phyloP scores from a whole-genome alignment of 1,140 invertebrate species.

The Eriosoma lanigerum region DNA sequence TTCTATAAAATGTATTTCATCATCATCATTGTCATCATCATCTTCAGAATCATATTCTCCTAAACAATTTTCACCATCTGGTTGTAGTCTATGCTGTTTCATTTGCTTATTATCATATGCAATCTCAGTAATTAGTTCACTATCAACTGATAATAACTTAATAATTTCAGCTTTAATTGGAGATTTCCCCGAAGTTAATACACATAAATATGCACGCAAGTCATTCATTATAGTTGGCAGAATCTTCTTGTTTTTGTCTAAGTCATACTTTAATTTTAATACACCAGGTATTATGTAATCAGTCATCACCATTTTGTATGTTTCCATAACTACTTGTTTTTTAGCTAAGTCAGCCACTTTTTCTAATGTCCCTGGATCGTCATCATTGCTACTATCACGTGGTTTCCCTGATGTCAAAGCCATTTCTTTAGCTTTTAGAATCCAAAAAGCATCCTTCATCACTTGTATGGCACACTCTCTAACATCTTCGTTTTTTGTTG shows the following conservation, averaged over 20 bases:
- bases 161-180: slow-evolving; percentile 23
- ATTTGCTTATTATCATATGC: slow-evolving; percentile 15
- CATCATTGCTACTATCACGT: slow-evolving; percentile 22
- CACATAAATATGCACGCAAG: slow-evolving; percentile 26
- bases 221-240: slow-evolving; percentile 6
- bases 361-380: slow-evolving; percentile 40
- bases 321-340: slow-evolving; percentile 32
- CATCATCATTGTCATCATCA: slow-evolving; percentile 38
- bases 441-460: slow-evolving; percentile 40
- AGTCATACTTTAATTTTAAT: slow-evolving; percentile 45
- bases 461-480: slow-evolving; percentile 2
- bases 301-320: slow-evolving; percentile 36
- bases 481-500: not conserved
- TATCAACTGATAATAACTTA: slow-evolving; percentile 25
- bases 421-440: slow-evolving; percentile 48
- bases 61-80: not conserved
- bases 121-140: slow-evolving; percentile 21
- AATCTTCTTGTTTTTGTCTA: slow-evolving; percentile 28
- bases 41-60: slow-evolving; percentile 36
- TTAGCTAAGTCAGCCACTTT: slow-evolving; percentile 36
- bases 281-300: slow-evolving; percentile 29
- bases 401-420: slow-evolving; percentile 34
- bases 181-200: slow-evolving; percentile 14
- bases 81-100: slow-evolving; percentile 28
- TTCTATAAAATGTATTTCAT: not conserved